A percentile compares a stretch with the other conserved stretches of the same genome.
Conservation (phyloP, 2,888 invertebrate species). For the Ceraclea dissimilis region DNA sequence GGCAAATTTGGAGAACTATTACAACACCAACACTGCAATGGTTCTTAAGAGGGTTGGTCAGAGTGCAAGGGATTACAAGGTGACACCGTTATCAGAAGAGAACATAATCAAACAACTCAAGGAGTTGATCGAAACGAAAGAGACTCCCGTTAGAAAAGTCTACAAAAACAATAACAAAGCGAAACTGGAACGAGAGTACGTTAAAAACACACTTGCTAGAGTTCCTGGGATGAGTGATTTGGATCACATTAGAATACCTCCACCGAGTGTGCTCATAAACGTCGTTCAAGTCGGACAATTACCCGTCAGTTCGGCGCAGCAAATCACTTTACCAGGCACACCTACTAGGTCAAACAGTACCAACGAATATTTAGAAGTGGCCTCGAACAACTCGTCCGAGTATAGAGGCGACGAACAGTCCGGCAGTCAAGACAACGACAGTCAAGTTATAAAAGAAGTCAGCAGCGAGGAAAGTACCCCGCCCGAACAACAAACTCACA, state of each 20-base stretch:
- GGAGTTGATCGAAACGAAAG: neutral
- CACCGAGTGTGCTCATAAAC: slow-evolving; percentile 3
- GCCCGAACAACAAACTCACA: slow-evolving; percentile 25
- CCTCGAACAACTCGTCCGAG: slow-evolving; percentile 17
- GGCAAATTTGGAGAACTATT: slow-evolving; percentile 15
- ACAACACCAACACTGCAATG: neutral
- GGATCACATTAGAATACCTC: slow-evolving; percentile 15
- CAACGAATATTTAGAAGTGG: slow-evolving; percentile 15
- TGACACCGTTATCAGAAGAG: neutral
- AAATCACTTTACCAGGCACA: slow-evolving; percentile 19
- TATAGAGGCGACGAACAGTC: slow-evolving; percentile 18
- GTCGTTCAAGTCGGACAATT: slow-evolving; percentile 24
- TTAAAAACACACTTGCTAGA: slow-evolving; percentile 15
- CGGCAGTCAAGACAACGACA: slow-evolving; percentile 14
- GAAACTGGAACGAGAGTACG: neutral
- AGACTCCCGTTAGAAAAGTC: too few relatives aligned
- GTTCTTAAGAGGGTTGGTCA: slow-evolving; percentile 1
- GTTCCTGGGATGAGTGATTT: slow-evolving; percentile 22
- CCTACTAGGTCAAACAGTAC: slow-evolving; percentile 18
- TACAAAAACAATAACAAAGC: too few relatives aligned
- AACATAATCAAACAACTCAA: neutral
- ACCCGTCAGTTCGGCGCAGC: slow-evolving; percentile 21
- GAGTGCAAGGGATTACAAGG: neutral
- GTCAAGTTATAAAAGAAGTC: slow-evolving; percentile 8
- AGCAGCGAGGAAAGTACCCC: neutral